phyloP scores from a whole-genome alignment of 2,797 vertebrate species.

The Sphenodon punctatus region DNA sequence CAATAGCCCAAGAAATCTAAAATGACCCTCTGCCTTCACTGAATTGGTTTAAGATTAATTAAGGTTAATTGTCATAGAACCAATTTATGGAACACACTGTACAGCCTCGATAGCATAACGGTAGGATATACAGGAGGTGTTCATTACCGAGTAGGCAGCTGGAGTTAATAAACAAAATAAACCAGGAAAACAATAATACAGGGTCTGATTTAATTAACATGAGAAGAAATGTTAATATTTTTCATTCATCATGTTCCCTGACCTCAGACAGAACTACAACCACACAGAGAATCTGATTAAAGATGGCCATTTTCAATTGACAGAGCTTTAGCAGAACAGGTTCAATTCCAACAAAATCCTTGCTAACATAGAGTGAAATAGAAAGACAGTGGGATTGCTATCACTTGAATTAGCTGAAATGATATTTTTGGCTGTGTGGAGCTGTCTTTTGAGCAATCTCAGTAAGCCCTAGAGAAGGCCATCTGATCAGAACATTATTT shows the following conservation, averaged over 20 bases:
- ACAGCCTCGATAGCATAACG: slow-evolving; percentile 6
- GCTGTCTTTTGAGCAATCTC: slow-evolving; percentile 68
- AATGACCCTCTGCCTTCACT: slow-evolving; percentile 13
- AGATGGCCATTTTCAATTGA: slow-evolving; percentile 23
- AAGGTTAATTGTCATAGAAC: not conserved
- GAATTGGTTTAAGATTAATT: slow-evolving; percentile 20
- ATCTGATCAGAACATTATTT: slow-evolving; percentile 71
- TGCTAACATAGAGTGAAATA: slow-evolving; percentile 47
- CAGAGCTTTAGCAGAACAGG: slow-evolving; percentile 37
- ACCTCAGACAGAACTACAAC: not conserved
- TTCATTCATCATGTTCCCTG: not conserved
- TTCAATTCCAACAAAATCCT: slow-evolving; percentile 26
- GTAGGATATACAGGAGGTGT: not conserved
- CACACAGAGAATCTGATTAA: not conserved
- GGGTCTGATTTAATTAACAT: not conserved
- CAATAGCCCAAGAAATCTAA: slow-evolving; percentile 1
- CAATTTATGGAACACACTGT: not conserved
- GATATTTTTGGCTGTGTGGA: slow-evolving; percentile 72
- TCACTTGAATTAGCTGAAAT: slow-evolving; percentile 73
- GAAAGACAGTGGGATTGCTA: slow-evolving; percentile 64
- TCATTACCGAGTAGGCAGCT: not conserved
- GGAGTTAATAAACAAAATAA: not conserved
- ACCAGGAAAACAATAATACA: not conserved
- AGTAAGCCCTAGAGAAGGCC: slow-evolving; percentile 72
- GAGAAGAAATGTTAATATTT: not conserved